Evolutionary conservation across 2,113 vertebrate species (phyloP), one percentile per base, ranked within the genome.

Genomic region (Cochlearius cochlearius): DNA sequence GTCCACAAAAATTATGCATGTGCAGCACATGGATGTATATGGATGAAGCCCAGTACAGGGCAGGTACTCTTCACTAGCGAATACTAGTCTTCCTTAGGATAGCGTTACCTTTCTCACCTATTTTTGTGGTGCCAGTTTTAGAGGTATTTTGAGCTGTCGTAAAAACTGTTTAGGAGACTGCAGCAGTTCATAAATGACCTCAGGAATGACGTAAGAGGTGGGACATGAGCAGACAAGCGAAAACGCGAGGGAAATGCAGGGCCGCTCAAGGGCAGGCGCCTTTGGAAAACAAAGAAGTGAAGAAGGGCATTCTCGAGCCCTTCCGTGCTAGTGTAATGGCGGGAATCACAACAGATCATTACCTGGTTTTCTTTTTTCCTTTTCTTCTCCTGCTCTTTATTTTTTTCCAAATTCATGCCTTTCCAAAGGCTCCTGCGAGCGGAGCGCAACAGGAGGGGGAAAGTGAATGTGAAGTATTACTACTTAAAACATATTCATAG

Each of bases 401-500:
- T 91, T 87, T 78, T 68, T 16, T 20, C 68, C 85, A 60, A 23
- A 88, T 94, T 67, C 85, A 34, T 72, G 92, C 74, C 66, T 92
- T 98, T 95, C 95, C 95, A 96, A 97, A 90, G 87, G 74, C 89
- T 95, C 88, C 63, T 92, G 82, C 89, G 76, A 97, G 96, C 90
- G 22, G 58, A 95, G 87, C 39, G 2, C 74, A 38, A 78, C 93
- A 77, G 88, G 90, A 83, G 84, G 84, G 94, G 58, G 32, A 74
- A 94, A 91, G 84, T 15, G 19, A 95, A 96, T 12, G 85, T 98
- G 94, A 98, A 98, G 97, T 98, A 98, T 99, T 98, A 97, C 98
- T 98, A 98, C 98, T 99, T 98, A 97, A 94, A 98, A 95, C 97
- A 96, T 98, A 98, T 98, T 98, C 98, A 98, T 95, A 98, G 98